Percentiles rank a stretch among this genome's conserved stretches.
Evolutionary conservation across 2,888 invertebrate genomes (phyloP).

Genomic region (Agrochola lota): DNA sequence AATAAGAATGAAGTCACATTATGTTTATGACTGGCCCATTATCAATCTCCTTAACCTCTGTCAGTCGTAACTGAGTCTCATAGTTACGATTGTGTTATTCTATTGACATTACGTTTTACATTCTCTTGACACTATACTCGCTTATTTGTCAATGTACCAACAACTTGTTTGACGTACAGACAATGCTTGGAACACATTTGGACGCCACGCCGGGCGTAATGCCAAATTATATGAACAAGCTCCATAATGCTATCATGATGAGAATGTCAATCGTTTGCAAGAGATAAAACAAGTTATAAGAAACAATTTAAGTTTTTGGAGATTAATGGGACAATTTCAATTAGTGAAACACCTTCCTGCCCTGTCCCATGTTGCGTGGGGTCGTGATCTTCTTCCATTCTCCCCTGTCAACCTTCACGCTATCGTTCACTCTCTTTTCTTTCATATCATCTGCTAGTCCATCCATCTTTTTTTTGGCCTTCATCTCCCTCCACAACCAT

Average conservation of each 20-base stretch:
- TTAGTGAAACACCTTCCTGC: background rate
- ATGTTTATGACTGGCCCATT: background rate
- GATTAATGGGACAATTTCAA: background rate
- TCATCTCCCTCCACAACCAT: background rate
- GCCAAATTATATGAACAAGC: slow-evolving; percentile 30
- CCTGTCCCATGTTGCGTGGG: background rate
- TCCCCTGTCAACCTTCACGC: background rate
- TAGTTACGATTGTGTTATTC: background rate
- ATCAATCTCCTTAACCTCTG: slow-evolving; percentile 6
- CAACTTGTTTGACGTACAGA: slow-evolving; percentile 36
- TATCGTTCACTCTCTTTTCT: background rate
- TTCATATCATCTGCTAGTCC: background rate
- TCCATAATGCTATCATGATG: slow-evolving; percentile 16
- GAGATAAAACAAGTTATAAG: background rate
- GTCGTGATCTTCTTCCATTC: background rate
- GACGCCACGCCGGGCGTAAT: slow-evolving; percentile 16
- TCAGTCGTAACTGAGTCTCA: background rate
- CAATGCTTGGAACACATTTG: slow-evolving; percentile 13
- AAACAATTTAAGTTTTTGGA: background rate
- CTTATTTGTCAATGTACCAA: slow-evolving; percentile 26
- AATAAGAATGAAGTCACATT: background rate
- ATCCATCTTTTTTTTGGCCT: background rate
- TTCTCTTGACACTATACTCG: slow-evolving; percentile 14
- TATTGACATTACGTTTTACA: slow-evolving; percentile 15
- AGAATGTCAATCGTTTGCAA: background rate